Evolutionary conservation across 2,888 invertebrate genomes (phyloP).

Genomic region (Pardosa pseudoannulata): DNA sequence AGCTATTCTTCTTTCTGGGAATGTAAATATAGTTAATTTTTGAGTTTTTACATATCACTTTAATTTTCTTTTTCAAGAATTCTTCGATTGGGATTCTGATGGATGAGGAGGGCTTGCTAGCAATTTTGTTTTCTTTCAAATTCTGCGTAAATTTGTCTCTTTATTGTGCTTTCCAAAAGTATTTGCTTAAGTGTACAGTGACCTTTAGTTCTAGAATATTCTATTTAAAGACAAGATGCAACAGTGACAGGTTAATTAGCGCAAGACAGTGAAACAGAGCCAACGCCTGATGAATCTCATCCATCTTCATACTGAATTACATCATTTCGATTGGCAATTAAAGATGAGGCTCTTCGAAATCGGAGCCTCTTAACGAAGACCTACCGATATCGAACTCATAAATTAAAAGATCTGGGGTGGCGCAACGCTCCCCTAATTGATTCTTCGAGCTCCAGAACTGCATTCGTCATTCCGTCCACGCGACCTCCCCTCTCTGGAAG

Average conservation of each 20-base stretch:
- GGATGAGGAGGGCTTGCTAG: too few species aligned
- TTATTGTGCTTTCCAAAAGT: too few species aligned
- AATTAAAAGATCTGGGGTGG: conserved; percentile 25
- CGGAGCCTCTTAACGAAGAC: conserved; percentile 3
- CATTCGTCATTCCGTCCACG: conserved; percentile 32
- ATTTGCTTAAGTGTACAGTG: not conserved
- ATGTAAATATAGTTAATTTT: too few species aligned
- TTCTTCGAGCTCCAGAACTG: conserved; percentile 15
- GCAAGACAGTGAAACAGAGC: not conserved
- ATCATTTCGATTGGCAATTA: conserved; percentile 35
- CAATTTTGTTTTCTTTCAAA: too few species aligned
- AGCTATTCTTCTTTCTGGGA: too few species aligned
- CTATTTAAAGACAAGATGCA: not conserved
- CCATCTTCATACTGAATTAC: conserved; percentile 25
- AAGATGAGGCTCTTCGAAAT: conserved; percentile 1
- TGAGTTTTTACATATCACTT: too few species aligned
- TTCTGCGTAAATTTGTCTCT: too few species aligned
- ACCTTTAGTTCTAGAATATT: not conserved
- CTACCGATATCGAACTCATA: conserved; percentile 29
- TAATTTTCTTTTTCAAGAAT: too few species aligned
- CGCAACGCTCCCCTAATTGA: conserved; percentile 42
- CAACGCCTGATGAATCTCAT: conserved; percentile 4
- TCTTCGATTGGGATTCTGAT: too few species aligned
- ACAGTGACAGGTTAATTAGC: conserved; percentile 20
- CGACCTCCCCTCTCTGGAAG: conserved; percentile 12